Conservation (phyloP, 2,113 vertebrate genomes). For the Istiophorus platypterus region DNA sequence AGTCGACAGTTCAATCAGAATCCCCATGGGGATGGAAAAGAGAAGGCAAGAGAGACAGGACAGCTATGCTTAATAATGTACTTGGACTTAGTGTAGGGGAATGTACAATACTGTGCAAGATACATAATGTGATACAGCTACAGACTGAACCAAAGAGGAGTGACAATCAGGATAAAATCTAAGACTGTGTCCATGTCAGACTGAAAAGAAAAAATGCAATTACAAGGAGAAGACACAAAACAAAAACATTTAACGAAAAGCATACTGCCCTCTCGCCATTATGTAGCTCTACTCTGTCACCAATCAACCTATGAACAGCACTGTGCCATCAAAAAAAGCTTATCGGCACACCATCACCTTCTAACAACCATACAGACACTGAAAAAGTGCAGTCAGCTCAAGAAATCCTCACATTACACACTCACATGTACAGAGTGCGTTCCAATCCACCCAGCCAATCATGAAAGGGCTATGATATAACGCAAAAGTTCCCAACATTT, state of each 20-base stretch:
- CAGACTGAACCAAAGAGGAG: not conserved
- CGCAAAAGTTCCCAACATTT: conserved; percentile 56
- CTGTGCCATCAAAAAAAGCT: not conserved
- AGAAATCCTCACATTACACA: conserved; percentile 44
- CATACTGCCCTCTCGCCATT: not conserved
- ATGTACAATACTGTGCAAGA: conserved; percentile 63
- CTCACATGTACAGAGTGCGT: conserved; percentile 63
- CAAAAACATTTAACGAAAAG: conserved; percentile 9
- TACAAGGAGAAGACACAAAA: not conserved
- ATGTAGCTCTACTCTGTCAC: not conserved
- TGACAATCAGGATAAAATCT: conserved; percentile 1
- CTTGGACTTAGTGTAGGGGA: conserved; percentile 63
- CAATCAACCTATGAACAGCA: not conserved
- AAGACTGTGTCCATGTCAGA: not conserved
- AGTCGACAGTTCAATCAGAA: conserved; percentile 80
- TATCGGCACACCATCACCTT: not conserved
- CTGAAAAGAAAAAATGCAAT: conserved; percentile 4
- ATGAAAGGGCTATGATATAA: conserved; percentile 64
- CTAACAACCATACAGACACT: not conserved
- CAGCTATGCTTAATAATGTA: conserved; percentile 69
- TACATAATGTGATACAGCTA: conserved; percentile 45
- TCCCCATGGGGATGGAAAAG: conserved; percentile 1
- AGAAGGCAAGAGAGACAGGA: conserved; percentile 41
- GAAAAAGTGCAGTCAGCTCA: conserved; percentile 23
- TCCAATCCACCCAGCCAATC: conserved; percentile 62